Percentiles rank a stretch among this genome's conserved stretches.
These are phyloP conservation scores for Dolichoris vasculosae DNA, from an alignment of 1,140 invertebrate species.

Conservation along the genomic window DNA sequence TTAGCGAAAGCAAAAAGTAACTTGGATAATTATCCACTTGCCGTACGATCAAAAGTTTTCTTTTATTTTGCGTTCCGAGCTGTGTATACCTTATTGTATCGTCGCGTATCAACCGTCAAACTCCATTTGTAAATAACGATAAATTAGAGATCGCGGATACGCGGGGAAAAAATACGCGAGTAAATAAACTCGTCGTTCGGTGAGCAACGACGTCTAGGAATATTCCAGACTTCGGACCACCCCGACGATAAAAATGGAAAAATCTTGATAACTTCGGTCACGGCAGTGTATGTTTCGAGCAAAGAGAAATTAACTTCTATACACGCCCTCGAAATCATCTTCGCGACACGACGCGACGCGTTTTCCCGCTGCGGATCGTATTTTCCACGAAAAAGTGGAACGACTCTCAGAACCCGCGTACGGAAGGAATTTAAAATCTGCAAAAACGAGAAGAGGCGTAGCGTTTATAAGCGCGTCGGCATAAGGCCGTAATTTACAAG, in stretches of 20 bases:
- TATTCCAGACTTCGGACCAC: slow-evolving; percentile 5
- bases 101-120: too few species aligned
- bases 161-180: background rate
- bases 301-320: slow-evolving; percentile 9
- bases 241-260: background rate
- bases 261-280: background rate
- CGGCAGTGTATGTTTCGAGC: background rate
- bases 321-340: slow-evolving; percentile 1
- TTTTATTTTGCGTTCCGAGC: too few species aligned
- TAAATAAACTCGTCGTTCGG: background rate
- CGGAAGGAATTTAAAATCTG: slow-evolving; percentile 3
- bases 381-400: background rate
- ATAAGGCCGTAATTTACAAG: slow-evolving; percentile 49
- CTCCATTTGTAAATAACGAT: background rate
- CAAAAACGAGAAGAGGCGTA: background rate
- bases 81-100: too few species aligned
- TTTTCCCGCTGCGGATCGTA: background rate
- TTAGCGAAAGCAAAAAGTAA: too few species aligned
- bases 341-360: background rate
- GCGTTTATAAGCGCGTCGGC: slow-evolving; percentile 12
- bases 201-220: background rate
- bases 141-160: background rate
- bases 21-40: too few species aligned
- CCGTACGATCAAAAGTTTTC: too few species aligned
- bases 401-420: background rate